Conservation (phyloP, 2,113 vertebrate genomes). For the Notothenia rossii region DNA sequence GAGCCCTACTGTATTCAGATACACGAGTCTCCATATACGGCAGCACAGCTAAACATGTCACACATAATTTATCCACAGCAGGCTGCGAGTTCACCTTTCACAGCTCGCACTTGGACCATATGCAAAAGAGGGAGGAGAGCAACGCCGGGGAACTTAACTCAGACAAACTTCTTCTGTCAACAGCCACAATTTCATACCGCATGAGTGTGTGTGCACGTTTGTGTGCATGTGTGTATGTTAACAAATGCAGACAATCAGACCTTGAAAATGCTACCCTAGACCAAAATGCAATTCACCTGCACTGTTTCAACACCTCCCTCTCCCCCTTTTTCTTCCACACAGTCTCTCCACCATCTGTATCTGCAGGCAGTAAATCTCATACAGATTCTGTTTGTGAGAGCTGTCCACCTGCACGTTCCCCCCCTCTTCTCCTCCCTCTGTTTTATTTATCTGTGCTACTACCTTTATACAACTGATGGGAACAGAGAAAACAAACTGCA, state of each 20-base stretch:
- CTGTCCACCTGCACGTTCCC: conserved; percentile 61
- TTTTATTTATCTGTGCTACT: conserved; percentile 24
- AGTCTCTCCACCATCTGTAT: conserved; percentile 64
- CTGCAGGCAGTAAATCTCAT: conserved; percentile 75
- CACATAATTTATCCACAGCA: conserved; percentile 88
- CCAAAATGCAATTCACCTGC: conserved; percentile 60
- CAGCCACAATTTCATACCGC: conserved; percentile 62
- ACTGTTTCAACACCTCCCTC: conserved; percentile 37
- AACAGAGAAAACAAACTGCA: conserved; percentile 12
- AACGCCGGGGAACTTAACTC: conserved; percentile 40
- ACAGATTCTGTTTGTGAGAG: conserved; percentile 67
- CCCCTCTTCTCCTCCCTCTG: not conserved
- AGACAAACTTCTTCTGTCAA: conserved; percentile 72
- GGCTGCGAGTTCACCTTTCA: conserved; percentile 86
- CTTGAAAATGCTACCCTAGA: conserved; percentile 55
- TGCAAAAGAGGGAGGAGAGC: conserved; percentile 53
- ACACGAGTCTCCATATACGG: conserved; percentile 89
- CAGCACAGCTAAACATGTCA: conserved; percentile 89
- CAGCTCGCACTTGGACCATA: conserved; percentile 79
- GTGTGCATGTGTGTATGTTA: conserved; percentile 52
- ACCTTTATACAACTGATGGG: conserved; percentile 42
- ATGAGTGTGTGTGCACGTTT: not conserved
- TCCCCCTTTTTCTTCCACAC: conserved; percentile 5
- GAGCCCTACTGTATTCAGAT: conserved; percentile 81
- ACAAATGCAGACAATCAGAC: conserved; percentile 66